Percentiles rank a stretch among this genome's conserved stretches.
phyloP scores from a whole-genome alignment of 1,140 invertebrate genomes.

The Drosophila erecta region DNA sequence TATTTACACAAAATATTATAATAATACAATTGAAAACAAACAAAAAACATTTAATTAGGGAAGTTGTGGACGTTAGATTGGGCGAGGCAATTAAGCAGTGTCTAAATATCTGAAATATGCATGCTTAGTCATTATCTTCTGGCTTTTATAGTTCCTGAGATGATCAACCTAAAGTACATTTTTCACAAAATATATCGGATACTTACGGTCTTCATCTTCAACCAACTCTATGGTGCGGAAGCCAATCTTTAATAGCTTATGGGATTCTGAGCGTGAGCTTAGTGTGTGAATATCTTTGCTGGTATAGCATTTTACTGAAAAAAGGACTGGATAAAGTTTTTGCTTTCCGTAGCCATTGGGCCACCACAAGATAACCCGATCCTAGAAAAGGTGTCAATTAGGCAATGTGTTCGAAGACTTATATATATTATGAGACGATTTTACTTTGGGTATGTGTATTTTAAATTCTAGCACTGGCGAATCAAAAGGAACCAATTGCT shows the following conservation, averaged over 20 bases:
- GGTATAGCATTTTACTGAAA: slow-evolving; percentile 82
- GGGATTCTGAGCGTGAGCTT: slow-evolving; percentile 58
- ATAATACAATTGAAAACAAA: no score
- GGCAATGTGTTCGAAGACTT: neutral
- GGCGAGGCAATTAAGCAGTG: no score
- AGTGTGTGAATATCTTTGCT: slow-evolving; percentile 16
- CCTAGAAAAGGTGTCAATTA: slow-evolving; percentile 30
- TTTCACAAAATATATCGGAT: no score
- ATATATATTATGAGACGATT: no score
- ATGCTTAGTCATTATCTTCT: no score
- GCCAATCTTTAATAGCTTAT: slow-evolving; percentile 88
- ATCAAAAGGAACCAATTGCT: slow-evolving; percentile 27
- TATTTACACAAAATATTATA: no score
- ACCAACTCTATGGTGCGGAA: slow-evolving; percentile 94
- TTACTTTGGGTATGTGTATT: slow-evolving; percentile 65
- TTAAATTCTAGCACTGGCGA: slow-evolving; percentile 57
- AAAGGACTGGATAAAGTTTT: slow-evolving; percentile 89
- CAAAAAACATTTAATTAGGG: no score
- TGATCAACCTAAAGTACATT: no score
- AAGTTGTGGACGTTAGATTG: no score
- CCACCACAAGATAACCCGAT: slow-evolving; percentile 91
- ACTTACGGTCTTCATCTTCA: slow-evolving; percentile 87
- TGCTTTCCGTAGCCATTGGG: slow-evolving; percentile 96
- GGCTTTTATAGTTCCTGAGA: no score
- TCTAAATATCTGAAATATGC: no score